A percentile compares a stretch with the other conserved stretches of the same genome.
Evolutionary conservation across 2,888 invertebrate genomes (phyloP).

Genomic region (Holacanthella duospinosa): DNA sequence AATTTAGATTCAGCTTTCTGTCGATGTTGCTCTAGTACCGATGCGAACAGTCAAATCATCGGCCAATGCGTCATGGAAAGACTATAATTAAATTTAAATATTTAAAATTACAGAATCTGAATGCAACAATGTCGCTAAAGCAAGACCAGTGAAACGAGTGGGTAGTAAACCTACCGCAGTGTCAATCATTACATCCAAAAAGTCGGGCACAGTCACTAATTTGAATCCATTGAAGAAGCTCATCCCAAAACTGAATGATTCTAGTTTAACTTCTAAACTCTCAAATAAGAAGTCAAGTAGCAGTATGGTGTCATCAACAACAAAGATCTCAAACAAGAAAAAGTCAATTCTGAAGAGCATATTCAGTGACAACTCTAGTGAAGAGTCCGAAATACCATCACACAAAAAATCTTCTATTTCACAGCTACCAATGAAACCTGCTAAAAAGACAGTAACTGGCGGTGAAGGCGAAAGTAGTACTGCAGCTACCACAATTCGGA

Average conservation of each 20-base stretch:
- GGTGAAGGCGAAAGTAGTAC: neutral
- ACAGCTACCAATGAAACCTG: neutral
- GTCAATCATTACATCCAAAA: neutral
- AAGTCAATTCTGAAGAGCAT: conserved; percentile 46
- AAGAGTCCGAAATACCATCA: conserved; percentile 37
- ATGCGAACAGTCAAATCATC: too few relatives aligned
- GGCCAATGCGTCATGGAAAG: too few relatives aligned
- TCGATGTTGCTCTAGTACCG: too few relatives aligned
- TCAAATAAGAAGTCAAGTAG: conserved; percentile 27
- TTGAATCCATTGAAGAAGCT: neutral
- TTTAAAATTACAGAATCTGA: neutral
- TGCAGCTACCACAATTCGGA: neutral
- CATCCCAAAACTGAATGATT: neutral
- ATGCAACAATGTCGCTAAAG: conserved; percentile 45
- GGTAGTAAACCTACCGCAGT: neutral
- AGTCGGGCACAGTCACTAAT: conserved; percentile 37
- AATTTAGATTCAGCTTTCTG: too few relatives aligned
- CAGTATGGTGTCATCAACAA: conserved; percentile 13
- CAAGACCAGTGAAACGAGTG: conserved; percentile 48
- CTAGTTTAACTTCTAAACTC: conserved; percentile 41
- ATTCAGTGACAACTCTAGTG: conserved; percentile 68
- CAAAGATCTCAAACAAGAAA: conserved; percentile 7
- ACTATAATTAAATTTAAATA: neutral
- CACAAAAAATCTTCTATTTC: neutral
- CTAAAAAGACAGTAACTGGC: neutral